These are phyloP conservation scores for Buphagus erythrorhynchus DNA, from an alignment of 2,797 vertebrate species.

Conservation along the genomic window DNA sequence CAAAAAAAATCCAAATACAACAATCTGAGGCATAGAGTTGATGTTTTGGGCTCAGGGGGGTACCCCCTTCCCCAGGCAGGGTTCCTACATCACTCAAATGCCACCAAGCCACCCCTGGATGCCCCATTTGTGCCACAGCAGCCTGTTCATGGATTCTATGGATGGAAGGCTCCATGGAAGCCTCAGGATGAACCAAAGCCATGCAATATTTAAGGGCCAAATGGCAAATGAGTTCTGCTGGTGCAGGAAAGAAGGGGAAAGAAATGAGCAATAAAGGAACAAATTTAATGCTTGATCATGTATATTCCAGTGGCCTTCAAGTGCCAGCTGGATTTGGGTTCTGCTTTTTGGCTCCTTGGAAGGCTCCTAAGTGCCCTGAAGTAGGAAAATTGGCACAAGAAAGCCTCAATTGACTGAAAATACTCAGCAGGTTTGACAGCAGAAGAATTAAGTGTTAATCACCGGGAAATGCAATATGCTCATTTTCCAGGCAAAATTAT, in stretches of 20 bases:
- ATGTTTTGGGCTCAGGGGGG: not conserved
- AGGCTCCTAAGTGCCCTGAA: not conserved
- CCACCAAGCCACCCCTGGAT: not conserved
- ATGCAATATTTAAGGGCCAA: not conserved
- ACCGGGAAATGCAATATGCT: not conserved
- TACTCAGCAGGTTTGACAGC: not conserved
- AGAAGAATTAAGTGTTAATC: not conserved
- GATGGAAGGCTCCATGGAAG: not conserved
- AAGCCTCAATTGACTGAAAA: not conserved
- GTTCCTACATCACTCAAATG: not conserved
- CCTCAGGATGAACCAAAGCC: not conserved
- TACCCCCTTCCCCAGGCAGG: not conserved
- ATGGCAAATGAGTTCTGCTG: not conserved
- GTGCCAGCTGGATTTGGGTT: not conserved
- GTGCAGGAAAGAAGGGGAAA: not conserved
- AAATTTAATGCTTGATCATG: not conserved
- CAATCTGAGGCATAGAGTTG: not conserved
- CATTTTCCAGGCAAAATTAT: not conserved
- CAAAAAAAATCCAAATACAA: not conserved
- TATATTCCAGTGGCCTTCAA: not conserved
- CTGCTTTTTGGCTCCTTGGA: not conserved
- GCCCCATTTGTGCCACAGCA: not conserved
- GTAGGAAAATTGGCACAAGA: not conserved
- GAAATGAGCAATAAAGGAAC: not conserved
- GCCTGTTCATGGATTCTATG: fast-evolving